Conservation (phyloP, 2,797 vertebrate genomes). For the Semotilus atromaculatus region DNA sequence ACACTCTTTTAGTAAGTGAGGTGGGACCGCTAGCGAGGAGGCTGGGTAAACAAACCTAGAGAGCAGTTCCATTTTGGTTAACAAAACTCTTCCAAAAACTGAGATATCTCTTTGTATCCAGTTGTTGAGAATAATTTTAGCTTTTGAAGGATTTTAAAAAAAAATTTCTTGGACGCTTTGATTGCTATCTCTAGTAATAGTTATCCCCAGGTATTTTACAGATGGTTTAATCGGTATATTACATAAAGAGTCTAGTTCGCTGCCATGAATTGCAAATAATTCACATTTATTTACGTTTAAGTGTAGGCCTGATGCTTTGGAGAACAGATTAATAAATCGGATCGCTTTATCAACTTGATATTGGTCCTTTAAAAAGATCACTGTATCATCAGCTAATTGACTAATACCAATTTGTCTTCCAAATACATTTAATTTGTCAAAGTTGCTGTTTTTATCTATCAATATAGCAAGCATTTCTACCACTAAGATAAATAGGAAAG, state of each 20-base stretch:
- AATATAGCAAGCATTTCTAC: not conserved
- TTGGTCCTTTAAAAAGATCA: no score
- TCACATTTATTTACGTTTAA: not conserved
- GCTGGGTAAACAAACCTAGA: not conserved
- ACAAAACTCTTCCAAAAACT: not conserved
- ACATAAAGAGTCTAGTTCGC: not conserved
- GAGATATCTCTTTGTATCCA: not conserved
- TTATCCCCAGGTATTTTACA: not conserved
- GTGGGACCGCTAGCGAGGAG: not conserved
- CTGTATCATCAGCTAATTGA: no score
- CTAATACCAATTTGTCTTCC: not conserved
- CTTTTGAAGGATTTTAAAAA: not conserved
- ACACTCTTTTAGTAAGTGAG: not conserved
- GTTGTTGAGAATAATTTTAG: not conserved
- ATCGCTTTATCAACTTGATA: no score
- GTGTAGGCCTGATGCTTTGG: not conserved
- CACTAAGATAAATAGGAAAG: not conserved
- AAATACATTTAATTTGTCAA: not conserved
- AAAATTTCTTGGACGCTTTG: not conserved
- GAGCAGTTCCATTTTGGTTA: not conserved
- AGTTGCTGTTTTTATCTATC: not conserved
- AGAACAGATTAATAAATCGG: not conserved
- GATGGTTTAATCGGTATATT: not conserved
- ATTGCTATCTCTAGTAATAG: not conserved
- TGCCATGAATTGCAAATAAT: not conserved